Percentiles rank a stretch among this genome's conserved stretches.
Conservation (phyloP, 2,113 vertebrate genomes). For the Indicator maculatus region DNA sequence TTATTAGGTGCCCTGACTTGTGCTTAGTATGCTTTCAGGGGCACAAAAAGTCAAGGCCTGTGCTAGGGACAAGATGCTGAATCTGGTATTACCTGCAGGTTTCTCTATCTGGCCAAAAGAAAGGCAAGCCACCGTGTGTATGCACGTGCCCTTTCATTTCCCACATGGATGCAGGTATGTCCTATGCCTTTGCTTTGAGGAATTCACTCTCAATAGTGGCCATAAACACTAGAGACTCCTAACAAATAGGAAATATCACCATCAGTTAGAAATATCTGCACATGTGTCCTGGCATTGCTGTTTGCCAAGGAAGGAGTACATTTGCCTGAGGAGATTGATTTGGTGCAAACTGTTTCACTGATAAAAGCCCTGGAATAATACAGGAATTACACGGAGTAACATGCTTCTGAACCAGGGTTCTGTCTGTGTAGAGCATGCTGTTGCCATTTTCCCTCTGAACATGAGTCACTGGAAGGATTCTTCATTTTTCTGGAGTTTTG, state of each 20-base stretch:
- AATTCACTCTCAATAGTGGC: background rate
- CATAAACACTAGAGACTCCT: background rate
- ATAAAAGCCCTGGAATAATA: background rate
- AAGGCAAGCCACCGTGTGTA: background rate
- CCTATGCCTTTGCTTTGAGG: background rate
- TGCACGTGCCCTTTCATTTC: accelerated
- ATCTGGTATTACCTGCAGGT: background rate
- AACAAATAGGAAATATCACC: background rate
- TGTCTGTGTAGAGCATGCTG: background rate
- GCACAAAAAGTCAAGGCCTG: background rate
- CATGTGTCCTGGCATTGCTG: background rate
- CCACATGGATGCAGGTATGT: accelerated
- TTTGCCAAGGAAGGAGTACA: background rate
- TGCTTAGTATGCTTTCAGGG: background rate
- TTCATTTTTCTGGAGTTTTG: background rate
- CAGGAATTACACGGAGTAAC: background rate
- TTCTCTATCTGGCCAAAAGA: background rate
- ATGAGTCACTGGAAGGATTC: background rate
- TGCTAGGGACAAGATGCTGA: background rate
- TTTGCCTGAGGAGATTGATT: background rate
- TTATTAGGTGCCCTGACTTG: background rate
- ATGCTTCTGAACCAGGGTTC: background rate
- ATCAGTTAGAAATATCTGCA: background rate
- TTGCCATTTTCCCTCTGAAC: background rate
- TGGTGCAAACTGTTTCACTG: background rate